Base-by-base conservation (phyloP, 2,888 invertebrate genomes). In the Ypsolopha scabrella region DNA sequence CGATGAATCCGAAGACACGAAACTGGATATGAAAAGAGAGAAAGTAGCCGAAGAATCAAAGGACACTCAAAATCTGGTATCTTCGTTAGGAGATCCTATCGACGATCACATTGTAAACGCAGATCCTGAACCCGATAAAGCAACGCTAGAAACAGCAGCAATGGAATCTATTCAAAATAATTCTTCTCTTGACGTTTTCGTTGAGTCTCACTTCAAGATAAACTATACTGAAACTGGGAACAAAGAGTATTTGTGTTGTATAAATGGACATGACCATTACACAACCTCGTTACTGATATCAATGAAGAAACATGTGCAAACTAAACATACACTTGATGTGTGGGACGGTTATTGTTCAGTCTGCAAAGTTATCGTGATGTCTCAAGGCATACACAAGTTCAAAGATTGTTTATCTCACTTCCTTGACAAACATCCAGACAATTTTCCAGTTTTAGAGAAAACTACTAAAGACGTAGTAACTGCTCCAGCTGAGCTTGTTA, bases 311-410 rank as follows among this genome's bases (percentile, higher is more conserved):
- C 85, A 85, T 54, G 71, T 82, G 1, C 80, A 83, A 60, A 53
- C 61, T 0, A 81, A 79, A 56, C 86, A 86, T 55, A 56, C 59
- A 4, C 48, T 53, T n/a, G 80, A 87, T 35, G 66, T 63, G 24
- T 90, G 90, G 90, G 85, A 87, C 54, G 90, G 90, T 1, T 87
- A 78, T 59, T 90, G 90, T 60, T 70, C 61, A 49, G 58, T 81
- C 9, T 90, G 90, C 57, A 78, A 83, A 60, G 75, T 82, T 1
- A 80, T 83, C 14, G 79, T 82, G 1, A 80, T 74, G 14, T 62
- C 76, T 7, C 80, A 79, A 68, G 83, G 82, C 11, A 58, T 59
- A 11, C 69, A 79, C 41, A 55, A 52, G 52, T 80, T 80, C 50
- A 79, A 66, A 59, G 80, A 82, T 51, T 85, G 83, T 54, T 61